Conservation (phyloP, 2,888 invertebrate species). For the Xestia ashworthii region DNA sequence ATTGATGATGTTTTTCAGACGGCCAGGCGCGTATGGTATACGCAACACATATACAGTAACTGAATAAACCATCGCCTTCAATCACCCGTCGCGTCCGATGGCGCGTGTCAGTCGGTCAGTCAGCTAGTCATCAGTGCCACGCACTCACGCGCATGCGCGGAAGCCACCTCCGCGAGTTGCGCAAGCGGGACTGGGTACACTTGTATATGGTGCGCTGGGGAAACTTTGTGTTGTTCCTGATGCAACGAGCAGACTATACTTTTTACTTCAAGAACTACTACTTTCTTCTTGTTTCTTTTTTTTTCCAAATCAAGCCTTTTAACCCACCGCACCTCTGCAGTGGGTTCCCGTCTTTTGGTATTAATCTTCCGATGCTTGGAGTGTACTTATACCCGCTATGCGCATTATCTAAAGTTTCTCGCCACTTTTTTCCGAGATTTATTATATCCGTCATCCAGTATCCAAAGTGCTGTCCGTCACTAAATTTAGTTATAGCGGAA, state of each 20-base stretch:
- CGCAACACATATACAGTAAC: background rate
- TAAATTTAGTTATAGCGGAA: background rate
- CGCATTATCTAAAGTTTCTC: background rate
- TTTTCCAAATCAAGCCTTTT: too few species aligned
- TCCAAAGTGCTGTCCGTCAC: background rate
- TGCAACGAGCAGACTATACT: background rate
- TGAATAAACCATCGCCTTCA: background rate
- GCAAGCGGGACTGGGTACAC: conserved; percentile 51
- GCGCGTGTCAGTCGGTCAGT: conserved; percentile 46
- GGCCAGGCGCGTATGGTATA: background rate
- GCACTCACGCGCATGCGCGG: conserved; percentile 44
- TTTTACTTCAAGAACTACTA: too few species aligned
- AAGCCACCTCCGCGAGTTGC: conserved; percentile 58
- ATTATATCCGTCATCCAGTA: background rate
- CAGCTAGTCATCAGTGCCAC: background rate
- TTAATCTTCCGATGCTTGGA: background rate
- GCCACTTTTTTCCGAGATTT: background rate
- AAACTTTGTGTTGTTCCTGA: background rate
- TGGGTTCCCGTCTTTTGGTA: background rate
- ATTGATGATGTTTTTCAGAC: background rate
- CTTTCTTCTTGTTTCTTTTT: background rate
- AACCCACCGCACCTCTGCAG: background rate
- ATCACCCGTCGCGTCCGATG: background rate
- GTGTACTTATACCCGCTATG: background rate
- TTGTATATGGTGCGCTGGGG: conserved; percentile 31